Evolutionary conservation across 2,113 vertebrate genomes (phyloP).

Genomic region (Odontophorus gujanensis): DNA sequence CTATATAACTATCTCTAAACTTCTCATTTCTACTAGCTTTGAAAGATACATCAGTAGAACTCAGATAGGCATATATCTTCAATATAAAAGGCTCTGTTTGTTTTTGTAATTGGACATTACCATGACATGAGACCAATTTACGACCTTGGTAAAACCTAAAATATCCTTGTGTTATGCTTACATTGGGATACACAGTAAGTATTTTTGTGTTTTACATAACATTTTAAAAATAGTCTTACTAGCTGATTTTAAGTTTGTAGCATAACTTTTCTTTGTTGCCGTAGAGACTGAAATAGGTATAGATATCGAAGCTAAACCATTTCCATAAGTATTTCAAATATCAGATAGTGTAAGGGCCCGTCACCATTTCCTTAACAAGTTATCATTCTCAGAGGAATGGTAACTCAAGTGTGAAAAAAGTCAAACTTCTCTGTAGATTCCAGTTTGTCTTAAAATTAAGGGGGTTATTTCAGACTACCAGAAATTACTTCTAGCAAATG

Average conservation of each 20-base stretch:
- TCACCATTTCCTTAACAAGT: slow-evolving; percentile 17
- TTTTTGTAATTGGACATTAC: neutral
- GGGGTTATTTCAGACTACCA: neutral
- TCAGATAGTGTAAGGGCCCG: neutral
- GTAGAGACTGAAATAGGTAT: neutral
- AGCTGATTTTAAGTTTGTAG: neutral
- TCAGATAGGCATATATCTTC: neutral
- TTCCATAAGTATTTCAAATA: slow-evolving; percentile 25
- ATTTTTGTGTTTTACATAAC: neutral
- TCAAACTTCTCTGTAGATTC: neutral
- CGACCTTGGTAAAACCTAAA: neutral
- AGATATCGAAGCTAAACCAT: slow-evolving; percentile 11
- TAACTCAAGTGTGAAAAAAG: slow-evolving; percentile 11
- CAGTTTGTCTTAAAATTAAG: neutral
- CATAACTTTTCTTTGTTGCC: neutral
- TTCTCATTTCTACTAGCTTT: neutral
- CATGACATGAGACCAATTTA: neutral
- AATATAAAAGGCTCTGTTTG: neutral
- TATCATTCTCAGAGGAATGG: slow-evolving; percentile 8
- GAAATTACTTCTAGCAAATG: neutral
- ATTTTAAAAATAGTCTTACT: neutral
- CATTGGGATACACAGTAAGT: neutral
- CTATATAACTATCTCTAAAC: neutral
- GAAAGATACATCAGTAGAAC: neutral
- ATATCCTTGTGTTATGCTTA: neutral